These are phyloP conservation scores for Lytechinus variegatus DNA, from an alignment of 35 echinoderm and acorn worm species.

Conservation along the genomic window DNA sequence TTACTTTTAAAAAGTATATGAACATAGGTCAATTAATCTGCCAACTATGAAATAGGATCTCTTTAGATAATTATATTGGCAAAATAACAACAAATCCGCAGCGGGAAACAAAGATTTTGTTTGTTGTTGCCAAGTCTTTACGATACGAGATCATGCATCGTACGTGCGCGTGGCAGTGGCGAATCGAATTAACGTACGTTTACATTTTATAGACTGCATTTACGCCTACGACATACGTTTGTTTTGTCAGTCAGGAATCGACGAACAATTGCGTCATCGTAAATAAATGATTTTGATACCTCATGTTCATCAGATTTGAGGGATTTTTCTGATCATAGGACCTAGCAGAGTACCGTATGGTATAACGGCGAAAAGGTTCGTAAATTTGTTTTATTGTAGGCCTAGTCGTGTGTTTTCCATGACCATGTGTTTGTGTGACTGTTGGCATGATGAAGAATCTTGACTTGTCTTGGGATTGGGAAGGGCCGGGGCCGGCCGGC, in stretches of 20 bases:
- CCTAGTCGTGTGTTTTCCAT: neutral
- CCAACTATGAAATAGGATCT: no score
- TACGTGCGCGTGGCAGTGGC: neutral
- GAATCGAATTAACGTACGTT: no score
- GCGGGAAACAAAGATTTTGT: neutral
- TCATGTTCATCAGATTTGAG: neutral
- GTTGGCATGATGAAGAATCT: no score
- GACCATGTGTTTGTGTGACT: no score
- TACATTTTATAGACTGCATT: no score
- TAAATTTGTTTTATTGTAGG: neutral
- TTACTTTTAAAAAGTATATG: no score
- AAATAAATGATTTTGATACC: neutral
- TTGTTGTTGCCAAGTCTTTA: neutral
- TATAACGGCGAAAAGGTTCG: neutral
- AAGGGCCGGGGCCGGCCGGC: no score
- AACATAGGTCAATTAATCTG: no score
- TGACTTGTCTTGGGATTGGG: no score
- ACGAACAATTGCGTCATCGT: neutral
- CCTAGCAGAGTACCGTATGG: neutral
- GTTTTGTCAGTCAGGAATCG: no score
- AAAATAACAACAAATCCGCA: neutral
- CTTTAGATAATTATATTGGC: neutral
- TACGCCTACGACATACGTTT: no score
- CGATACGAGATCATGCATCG: neutral
- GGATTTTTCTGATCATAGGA: neutral